These are phyloP conservation scores for Drosophila quasianomalipes DNA, from an alignment of 2,888 invertebrate species.

Conservation along the genomic window DNA sequence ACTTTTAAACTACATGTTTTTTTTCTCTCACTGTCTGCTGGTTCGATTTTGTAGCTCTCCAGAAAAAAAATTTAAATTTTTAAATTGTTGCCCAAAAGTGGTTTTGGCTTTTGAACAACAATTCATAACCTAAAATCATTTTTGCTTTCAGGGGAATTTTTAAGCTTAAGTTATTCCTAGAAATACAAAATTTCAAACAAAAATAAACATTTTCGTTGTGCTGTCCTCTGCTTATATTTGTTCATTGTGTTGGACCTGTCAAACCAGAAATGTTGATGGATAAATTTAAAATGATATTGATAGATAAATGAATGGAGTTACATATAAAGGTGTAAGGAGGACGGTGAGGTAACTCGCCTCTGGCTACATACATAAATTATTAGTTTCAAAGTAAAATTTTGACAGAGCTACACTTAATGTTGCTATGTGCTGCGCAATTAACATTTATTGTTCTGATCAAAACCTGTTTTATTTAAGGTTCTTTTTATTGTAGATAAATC, in stretches of 20 bases:
- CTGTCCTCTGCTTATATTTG: neutral
- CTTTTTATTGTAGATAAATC: neutral
- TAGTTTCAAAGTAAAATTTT: neutral
- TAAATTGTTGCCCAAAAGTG: neutral
- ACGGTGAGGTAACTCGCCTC: neutral
- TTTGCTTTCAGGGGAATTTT: neutral
- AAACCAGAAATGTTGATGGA: neutral
- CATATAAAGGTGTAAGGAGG: neutral
- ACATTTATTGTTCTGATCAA: constrained; percentile 7
- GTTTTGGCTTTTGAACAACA: neutral
- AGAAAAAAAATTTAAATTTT: neutral
- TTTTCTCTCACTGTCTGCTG: neutral
- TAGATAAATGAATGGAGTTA: neutral
- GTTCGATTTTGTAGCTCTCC: neutral
- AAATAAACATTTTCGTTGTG: neutral
- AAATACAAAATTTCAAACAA: neutral
- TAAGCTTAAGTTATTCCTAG: neutral
- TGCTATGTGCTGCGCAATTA: constrained; percentile 3
- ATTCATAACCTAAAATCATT: neutral
- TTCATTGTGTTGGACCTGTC: neutral
- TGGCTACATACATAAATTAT: constrained; percentile 8
- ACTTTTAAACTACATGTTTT: neutral
- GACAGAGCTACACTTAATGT: constrained; percentile 4
- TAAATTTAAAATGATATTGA: neutral
- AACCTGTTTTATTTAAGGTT: constrained; percentile 14